A percentile compares a stretch with the other conserved stretches of the same genome.
Evolutionary conservation across 2,113 vertebrate genomes (phyloP).

Genomic region (Grallaria varia): DNA sequence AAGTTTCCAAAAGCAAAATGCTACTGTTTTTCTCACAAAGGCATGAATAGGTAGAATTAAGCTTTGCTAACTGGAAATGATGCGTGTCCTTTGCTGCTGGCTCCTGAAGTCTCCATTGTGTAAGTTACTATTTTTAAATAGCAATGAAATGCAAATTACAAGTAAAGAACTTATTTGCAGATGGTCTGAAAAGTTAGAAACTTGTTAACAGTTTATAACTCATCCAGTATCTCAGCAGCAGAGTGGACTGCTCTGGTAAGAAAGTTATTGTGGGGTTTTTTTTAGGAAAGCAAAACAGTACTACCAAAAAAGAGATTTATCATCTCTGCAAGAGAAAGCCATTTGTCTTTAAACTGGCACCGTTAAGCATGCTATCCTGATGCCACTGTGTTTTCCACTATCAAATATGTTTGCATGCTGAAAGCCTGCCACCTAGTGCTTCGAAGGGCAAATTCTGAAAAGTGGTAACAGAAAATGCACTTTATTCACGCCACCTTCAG

Average conservation of each 20-base stretch:
- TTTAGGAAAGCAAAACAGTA: background rate
- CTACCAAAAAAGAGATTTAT: background rate
- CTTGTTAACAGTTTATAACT: background rate
- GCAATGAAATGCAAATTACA: slow-evolving; percentile 2
- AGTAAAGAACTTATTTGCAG: background rate
- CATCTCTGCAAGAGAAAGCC: background rate
- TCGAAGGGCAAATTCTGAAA: background rate
- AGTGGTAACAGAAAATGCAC: background rate
- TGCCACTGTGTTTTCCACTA: background rate
- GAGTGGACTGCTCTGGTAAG: background rate
- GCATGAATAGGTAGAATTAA: background rate
- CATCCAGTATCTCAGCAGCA: background rate
- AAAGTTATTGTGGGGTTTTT: background rate
- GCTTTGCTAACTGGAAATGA: slow-evolving; percentile 31
- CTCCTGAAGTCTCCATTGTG: background rate
- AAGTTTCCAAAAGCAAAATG: background rate
- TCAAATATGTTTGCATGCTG: background rate
- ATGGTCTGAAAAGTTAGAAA: background rate
- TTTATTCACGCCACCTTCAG: background rate
- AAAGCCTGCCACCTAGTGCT: slow-evolving; percentile 61
- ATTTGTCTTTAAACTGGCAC: background rate
- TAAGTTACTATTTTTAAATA: slow-evolving; percentile 17
- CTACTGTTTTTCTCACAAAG: background rate
- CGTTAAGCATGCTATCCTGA: background rate
- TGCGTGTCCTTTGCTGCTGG: background rate